Conservation (phyloP, 2,888 invertebrate genomes). For the Cataglyphis cursor region DNA sequence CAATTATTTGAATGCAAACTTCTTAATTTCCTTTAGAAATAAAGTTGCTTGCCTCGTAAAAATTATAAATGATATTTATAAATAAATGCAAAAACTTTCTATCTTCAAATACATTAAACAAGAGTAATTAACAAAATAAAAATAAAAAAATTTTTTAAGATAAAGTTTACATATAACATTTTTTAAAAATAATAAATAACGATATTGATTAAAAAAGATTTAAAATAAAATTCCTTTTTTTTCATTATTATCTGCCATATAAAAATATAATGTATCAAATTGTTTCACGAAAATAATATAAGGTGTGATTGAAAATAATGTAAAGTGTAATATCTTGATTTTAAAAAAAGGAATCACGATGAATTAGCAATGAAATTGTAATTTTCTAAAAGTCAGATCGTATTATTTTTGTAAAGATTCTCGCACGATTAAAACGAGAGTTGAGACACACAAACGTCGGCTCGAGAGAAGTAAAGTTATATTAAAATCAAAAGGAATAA, state of each 20-base stretch:
- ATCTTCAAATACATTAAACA: not conserved
- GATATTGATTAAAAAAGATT: not conserved
- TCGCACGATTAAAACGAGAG: constrained; percentile 7
- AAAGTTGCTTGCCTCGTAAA: not conserved
- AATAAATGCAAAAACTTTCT: constrained; percentile 2
- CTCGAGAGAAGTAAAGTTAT: constrained; percentile 49
- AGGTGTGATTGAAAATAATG: constrained; percentile 1
- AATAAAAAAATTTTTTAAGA: constrained; percentile 10
- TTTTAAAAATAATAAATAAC: not conserved
- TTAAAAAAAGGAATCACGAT: not conserved
- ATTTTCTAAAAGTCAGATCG: constrained; percentile 26
- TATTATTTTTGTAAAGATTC: constrained; percentile 48
- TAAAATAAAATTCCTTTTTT: not conserved
- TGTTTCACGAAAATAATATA: constrained; percentile 4
- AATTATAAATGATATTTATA: constrained; percentile 42
- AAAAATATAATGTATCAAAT: not conserved
- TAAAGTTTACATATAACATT: not conserved
- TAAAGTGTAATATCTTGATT: not conserved
- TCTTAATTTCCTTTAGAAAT: constrained; percentile 40
- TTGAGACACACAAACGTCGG: constrained; percentile 26
- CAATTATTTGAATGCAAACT: constrained; percentile 52
- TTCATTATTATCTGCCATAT: not conserved
- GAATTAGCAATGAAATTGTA: constrained; percentile 28
- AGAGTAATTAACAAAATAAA: not conserved
- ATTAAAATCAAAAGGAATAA: constrained; percentile 56